Conservation (phyloP, 2,888 invertebrate genomes). For the Ctenicera cuprea region DNA sequence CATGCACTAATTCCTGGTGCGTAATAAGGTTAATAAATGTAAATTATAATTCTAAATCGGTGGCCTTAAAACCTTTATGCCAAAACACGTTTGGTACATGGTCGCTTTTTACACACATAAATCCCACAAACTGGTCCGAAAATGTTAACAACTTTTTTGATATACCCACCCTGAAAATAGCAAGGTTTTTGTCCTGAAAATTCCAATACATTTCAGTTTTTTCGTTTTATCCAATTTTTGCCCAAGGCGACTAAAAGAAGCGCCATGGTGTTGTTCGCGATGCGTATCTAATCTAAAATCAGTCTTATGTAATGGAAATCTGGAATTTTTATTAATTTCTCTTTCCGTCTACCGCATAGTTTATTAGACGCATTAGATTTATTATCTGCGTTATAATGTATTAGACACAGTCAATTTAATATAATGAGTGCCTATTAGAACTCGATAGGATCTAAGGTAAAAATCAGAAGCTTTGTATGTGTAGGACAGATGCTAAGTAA, state of each 20-base stretch:
- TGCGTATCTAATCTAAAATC: background rate
- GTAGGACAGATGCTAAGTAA: background rate
- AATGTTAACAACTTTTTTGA: slow-evolving; percentile 50
- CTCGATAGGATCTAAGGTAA: background rate
- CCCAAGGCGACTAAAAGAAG: background rate
- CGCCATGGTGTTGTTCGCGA: too few relatives aligned
- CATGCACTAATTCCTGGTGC: slow-evolving; percentile 4
- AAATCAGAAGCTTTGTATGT: background rate
- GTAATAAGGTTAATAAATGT: slow-evolving; percentile 26
- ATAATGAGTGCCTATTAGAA: background rate
- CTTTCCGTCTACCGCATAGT: background rate
- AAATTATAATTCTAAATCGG: slow-evolving; percentile 16
- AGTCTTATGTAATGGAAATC: background rate
- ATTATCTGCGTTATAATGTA: slow-evolving; percentile 17
- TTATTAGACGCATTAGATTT: slow-evolving; percentile 3
- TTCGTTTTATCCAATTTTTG: background rate
- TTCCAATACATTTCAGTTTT: slow-evolving; percentile 9
- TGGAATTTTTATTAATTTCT: slow-evolving; percentile 2
- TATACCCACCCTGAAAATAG: slow-evolving; percentile 31
- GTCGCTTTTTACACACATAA: slow-evolving; percentile 14
- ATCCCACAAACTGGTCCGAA: slow-evolving; percentile 43
- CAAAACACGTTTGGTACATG: slow-evolving; percentile 29
- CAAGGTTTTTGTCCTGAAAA: slow-evolving; percentile 14
- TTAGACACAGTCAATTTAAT: slow-evolving; percentile 10
- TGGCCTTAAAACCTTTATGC: slow-evolving; percentile 41